These are phyloP conservation scores for Protobothrops flavoviridis DNA, from an alignment of 2,113 vertebrate species.

Conservation along the genomic window DNA sequence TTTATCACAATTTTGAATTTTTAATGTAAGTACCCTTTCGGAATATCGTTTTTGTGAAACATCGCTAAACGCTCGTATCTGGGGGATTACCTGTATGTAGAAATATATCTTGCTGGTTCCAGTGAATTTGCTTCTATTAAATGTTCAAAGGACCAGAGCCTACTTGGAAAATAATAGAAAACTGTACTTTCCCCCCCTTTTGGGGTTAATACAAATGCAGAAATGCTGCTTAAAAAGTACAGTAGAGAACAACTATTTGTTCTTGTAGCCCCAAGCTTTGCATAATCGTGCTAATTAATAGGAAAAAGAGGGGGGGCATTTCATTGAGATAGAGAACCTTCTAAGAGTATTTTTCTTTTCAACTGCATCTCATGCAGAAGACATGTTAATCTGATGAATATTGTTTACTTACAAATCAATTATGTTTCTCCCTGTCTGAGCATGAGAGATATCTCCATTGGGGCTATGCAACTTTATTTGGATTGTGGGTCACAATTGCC, in stretches of 20 bases:
- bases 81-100: not conserved
- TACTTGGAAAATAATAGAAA: not conserved
- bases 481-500: too few species aligned
- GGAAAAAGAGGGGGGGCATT: not conserved
- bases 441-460: not conserved
- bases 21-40: too few species aligned
- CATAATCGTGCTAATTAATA: not conserved
- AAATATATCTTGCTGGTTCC: not conserved
- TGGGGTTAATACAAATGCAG: not conserved
- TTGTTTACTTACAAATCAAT: not conserved
- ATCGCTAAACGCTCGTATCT: too few species aligned
- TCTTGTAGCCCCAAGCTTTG: not conserved
- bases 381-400: not conserved
- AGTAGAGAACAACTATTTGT: not conserved
- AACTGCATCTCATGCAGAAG: not conserved
- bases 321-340: not conserved
- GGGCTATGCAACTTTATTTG: too few species aligned
- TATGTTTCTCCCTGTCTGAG: not conserved
- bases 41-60: too few species aligned
- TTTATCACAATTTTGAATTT: too few species aligned
- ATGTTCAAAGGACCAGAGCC: not conserved
- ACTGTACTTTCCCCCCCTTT: not conserved
- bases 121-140: not conserved
- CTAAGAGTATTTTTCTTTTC: not conserved
- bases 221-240: not conserved